These are phyloP conservation scores for Lamellibrachia luymesi DNA, from an alignment of 1,140 invertebrate genomes.

Conservation along the genomic window DNA sequence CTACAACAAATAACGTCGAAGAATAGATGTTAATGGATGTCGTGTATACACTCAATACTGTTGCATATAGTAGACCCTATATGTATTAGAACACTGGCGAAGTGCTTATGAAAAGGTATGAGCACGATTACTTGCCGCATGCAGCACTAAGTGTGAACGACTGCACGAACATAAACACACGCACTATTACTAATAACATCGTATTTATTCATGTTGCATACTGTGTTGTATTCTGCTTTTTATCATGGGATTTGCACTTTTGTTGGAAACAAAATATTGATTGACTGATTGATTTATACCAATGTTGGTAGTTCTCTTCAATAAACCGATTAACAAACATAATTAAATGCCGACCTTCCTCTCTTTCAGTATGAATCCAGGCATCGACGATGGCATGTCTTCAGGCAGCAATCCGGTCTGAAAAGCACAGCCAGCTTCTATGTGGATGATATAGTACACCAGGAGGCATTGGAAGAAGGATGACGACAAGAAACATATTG, in stretches of 20 bases:
- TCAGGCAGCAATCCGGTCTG: conserved; percentile 21
- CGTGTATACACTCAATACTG: conserved; percentile 17
- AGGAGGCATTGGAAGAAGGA: no score
- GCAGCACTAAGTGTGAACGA: no score
- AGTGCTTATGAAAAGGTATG: neutral
- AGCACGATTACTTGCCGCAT: neutral
- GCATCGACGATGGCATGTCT: neutral
- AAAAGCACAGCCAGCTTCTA: conserved; percentile 18
- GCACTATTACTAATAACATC: no score
- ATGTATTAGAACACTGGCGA: neutral
- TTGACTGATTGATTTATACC: no score
- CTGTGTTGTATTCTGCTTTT: no score
- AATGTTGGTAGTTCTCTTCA: no score
- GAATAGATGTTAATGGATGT: neutral
- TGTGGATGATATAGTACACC: neutral
- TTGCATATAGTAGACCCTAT: neutral
- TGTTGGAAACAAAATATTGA: no score
- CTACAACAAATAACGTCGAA: conserved; percentile 12
- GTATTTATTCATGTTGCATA: no score
- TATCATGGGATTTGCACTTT: no score
- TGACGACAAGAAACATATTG: no score
- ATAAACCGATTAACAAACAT: neutral
- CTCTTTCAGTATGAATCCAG: conserved; percentile 1
- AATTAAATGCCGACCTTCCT: neutral
- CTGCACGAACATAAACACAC: no score